Evolutionary conservation across 2,888 invertebrate genomes (phyloP).

Genomic region (Cistogaster globosa): DNA sequence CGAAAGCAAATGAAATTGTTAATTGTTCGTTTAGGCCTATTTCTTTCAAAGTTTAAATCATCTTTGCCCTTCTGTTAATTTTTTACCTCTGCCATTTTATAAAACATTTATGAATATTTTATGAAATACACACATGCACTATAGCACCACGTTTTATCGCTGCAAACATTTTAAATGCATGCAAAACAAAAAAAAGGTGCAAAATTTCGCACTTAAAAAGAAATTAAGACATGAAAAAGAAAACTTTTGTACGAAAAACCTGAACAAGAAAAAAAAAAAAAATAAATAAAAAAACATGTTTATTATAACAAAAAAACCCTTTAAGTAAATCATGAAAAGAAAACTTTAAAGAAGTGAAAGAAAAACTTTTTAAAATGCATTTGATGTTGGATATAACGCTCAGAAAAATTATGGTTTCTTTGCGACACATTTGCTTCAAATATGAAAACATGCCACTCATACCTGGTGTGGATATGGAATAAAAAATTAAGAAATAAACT

Average conservation of each 20-base stretch:
- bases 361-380: not conserved
- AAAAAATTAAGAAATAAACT: not conserved
- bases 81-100: too few species aligned
- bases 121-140: not conserved
- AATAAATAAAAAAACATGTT: constrained; percentile 9
- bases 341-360: constrained; percentile 1
- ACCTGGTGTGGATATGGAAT: not conserved
- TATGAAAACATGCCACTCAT: constrained; percentile 30
- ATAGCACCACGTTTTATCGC: constrained; percentile 7
- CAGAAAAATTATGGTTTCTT: constrained; percentile 65
- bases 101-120: not conserved
- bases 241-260: constrained; percentile 8
- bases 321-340: constrained; percentile 40
- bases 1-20: too few species aligned
- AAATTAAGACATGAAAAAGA: constrained; percentile 58
- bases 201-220: constrained; percentile 69
- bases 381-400: constrained; percentile 48
- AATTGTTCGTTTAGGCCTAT: too few species aligned
- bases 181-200: constrained; percentile 61
- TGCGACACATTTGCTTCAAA: constrained; percentile 61
- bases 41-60: too few species aligned
- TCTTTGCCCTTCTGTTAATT: too few species aligned
- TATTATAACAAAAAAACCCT: constrained; percentile 53
- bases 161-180: constrained; percentile 13
- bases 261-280: constrained; percentile 3